Conservation (phyloP, 37 sponge, comb jelly and placozoan genomes). For the Aphrocallistes beatrix region DNA sequence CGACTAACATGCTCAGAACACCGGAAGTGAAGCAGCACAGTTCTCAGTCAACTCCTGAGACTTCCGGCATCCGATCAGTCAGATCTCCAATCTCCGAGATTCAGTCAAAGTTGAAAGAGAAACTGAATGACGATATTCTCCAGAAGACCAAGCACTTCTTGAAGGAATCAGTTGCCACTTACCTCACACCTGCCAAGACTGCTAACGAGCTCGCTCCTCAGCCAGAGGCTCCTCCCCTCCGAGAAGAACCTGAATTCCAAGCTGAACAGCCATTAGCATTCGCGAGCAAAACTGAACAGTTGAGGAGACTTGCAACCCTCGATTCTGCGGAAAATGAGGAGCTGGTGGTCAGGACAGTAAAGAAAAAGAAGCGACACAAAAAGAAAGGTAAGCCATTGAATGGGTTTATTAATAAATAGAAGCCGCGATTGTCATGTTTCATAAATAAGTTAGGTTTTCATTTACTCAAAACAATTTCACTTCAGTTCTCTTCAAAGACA, state of each 20-base stretch:
- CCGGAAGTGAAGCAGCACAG: no score
- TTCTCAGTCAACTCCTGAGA: neutral
- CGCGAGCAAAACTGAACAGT: conserved; percentile 2
- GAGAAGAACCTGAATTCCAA: neutral
- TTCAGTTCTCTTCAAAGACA: no score
- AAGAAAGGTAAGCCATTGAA: conserved; percentile 4
- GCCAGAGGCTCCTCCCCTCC: neutral
- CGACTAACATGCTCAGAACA: no score
- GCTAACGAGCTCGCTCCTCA: neutral
- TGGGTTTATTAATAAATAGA: no score
- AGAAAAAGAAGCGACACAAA: neutral
- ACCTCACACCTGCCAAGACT: neutral
- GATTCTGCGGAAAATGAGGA: neutral
- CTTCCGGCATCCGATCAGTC: neutral
- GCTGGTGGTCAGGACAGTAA: neutral
- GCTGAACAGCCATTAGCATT: neutral
- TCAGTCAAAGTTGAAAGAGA: neutral
- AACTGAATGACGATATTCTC: neutral
- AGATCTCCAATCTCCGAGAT: neutral
- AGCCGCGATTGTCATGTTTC: no score
- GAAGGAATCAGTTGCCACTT: neutral
- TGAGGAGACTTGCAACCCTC: neutral
- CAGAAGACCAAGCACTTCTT: conserved; percentile 5
- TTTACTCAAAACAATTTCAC: no score
- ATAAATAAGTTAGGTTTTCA: no score